Base-by-base conservation (phyloP, 2,113 vertebrate species). In the Lynx canadensis region DNA sequence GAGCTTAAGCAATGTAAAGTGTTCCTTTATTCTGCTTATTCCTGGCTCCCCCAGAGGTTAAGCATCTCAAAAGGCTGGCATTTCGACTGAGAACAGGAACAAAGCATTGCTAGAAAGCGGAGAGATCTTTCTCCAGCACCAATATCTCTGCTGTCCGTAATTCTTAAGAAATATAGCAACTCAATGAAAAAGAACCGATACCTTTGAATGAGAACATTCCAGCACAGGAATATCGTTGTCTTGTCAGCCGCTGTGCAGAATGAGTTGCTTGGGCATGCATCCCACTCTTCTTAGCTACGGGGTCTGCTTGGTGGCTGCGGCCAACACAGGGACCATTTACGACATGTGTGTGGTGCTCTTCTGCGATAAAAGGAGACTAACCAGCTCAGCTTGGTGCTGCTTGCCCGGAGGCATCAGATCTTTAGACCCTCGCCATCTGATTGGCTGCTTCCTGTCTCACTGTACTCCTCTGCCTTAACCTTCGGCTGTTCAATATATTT, bases 131-230 rank as follows among this genome's bases (percentile, higher is more conserved):
- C n/a, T 29, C 69, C 5, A 19, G 21, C 89, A 85, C n/a, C 74
- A 96, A 57, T 83, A 76, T 41, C 36, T 76, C 41, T 23, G 36
- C 31, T 97, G 57, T 63, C 73, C 5, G 23, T 48, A 71, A 85
- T 5, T 89, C 93, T 94, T 83, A 18, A 92, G 81, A 89, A 93
- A 7, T 18, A 97, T 1, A 79, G 19, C 88, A 36, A 82, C 73
- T 98, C 10, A 60, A 76, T 10, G 92, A 48, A 97, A 98, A 98
- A 95, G 29, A 96, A 90, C 41, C 3, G 52, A 27, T 98, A 98
- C 97, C 97, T 98, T 98, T 29, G 82, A 87, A 96, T 0, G 69
- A 94, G 92, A 96, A 81, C 57, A 97, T 95, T 95, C 97, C 96
- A 97, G 97, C 96, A 98, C 55, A 78, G 82, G 91, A 68, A 50